Percentiles rank a stretch among this genome's conserved stretches.
Evolutionary conservation across 2,888 invertebrate species (phyloP).

Genomic region (Hylaea fasciaria): DNA sequence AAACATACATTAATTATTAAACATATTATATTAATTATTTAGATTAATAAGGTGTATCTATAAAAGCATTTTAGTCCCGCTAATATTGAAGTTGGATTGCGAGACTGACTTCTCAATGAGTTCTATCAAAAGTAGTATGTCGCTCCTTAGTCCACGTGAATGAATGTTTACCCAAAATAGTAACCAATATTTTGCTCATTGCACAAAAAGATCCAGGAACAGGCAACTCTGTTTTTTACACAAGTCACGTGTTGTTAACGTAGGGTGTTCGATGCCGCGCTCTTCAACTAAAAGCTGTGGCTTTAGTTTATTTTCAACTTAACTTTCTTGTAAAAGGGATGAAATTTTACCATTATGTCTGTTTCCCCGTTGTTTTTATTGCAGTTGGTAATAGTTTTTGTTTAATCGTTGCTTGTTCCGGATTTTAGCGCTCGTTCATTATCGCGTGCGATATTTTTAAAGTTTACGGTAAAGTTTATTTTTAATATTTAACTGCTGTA

Average conservation of each 20-base stretch:
- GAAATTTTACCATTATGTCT: constrained; percentile 2
- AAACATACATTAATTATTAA: too few relatives aligned
- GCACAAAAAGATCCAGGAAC: too few relatives aligned
- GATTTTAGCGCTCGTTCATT: not conserved
- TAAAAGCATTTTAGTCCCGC: too few relatives aligned
- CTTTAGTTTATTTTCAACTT: constrained; percentile 6
- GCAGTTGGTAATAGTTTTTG: constrained; percentile 16
- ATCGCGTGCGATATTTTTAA: not conserved
- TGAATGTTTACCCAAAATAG: too few relatives aligned
- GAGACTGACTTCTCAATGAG: not conserved
- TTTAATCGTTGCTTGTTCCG: constrained; percentile 11
- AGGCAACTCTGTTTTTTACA: too few relatives aligned
- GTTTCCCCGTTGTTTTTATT: constrained; percentile 7
- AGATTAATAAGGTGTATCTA: too few relatives aligned
- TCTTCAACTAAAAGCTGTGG: not conserved
- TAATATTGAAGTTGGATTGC: too few relatives aligned
- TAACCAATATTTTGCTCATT: too few relatives aligned
- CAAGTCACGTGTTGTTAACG: not conserved
- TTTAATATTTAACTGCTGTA: too few relatives aligned
- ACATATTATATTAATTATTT: too few relatives aligned
- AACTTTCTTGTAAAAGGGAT: constrained; percentile 5
- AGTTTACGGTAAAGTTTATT: not conserved
- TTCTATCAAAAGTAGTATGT: too few relatives aligned
- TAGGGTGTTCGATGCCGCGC: not conserved
- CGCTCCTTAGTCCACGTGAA: too few relatives aligned